phyloP scores from a whole-genome alignment of 2,888 invertebrate species.

The Lathronympha strigana region DNA sequence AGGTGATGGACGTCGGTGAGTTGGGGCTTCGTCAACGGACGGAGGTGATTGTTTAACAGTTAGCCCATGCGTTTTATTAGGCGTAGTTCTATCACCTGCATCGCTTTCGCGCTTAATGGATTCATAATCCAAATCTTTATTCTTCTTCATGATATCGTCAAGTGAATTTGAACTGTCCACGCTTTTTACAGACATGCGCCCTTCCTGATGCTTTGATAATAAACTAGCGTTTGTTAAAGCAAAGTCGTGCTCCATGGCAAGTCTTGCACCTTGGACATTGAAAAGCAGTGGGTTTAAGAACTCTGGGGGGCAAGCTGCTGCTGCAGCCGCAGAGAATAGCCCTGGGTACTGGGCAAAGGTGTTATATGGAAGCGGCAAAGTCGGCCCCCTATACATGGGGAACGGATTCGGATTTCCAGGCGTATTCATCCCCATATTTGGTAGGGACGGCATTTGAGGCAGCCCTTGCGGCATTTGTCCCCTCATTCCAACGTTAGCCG shows the following conservation, averaged over 20 bases:
- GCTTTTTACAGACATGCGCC: conserved; percentile 74
- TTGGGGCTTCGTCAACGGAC: conserved; percentile 86
- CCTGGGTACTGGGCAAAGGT: conserved; percentile 86
- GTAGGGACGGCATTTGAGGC: conserved; percentile 69
- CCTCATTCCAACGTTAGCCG: conserved; percentile 75
- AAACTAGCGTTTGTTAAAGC: conserved; percentile 81
- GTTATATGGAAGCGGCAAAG: conserved; percentile 86
- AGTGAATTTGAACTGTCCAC: conserved; percentile 74
- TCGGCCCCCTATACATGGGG: conserved; percentile 88
- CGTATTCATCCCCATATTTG: conserved; percentile 76
- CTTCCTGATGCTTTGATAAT: conserved; percentile 77
- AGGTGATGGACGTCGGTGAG: conserved; percentile 87
- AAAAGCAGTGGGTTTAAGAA: conserved; percentile 87
- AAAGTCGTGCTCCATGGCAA: conserved; percentile 80
- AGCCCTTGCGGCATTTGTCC: conserved; percentile 74
- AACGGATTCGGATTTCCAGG: conserved; percentile 85
- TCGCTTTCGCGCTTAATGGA: conserved; percentile 61
- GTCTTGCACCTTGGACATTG: conserved; percentile 82
- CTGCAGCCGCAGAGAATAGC: conserved; percentile 77
- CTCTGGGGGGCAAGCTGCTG: conserved; percentile 83
- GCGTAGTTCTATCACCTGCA: conserved; percentile 80
- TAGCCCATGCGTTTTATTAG: conserved; percentile 76
- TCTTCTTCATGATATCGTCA: conserved; percentile 69
- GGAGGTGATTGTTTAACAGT: conserved; percentile 86
- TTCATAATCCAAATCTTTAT: conserved; percentile 67